Evolutionary conservation across 2,888 invertebrate genomes (phyloP), one percentile per base, ranked within the genome.

Genomic region (Zaprionus obscuricornis): DNA sequence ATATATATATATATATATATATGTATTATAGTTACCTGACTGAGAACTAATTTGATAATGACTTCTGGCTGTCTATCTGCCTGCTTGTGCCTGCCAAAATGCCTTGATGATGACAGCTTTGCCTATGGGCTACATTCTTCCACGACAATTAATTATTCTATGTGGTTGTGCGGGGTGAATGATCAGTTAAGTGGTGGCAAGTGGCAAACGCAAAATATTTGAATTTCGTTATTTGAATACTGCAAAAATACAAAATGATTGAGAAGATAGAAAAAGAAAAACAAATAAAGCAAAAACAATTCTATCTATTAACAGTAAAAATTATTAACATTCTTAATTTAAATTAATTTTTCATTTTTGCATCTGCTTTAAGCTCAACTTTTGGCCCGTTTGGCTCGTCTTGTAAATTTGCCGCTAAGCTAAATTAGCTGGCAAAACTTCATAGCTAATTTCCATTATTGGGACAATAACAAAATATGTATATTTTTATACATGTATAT

Each of bases 161-260:
- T 29, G 36, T 34, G 58, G 26, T 26, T 7, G n/a, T n/a, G 26
- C 33, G 77, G 65, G 82, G 84, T 82, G 81, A 82, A 82, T 57
- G 82, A 67, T 84, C 82, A 81, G 56, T 62, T 81, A 81, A 82
- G 84, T 81, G 66, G 71, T 13, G 42, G 54, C 64, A 57, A 71
- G 56, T 64, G 65, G n/a, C n/a, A 34, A 34, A 47, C 31, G 26
- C 37, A 27, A 18, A 17, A 55, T 39, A 11, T 46, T 47, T 10
- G 0, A 29, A 29, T 47, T n/a, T 51, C 49, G 22, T 33, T 50
- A 36, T 49, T 47, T 4, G 7, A 33, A 33, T n/a, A n/a, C n/a
- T n/a, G n/a, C n/a, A n/a, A n/a, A n/a, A n/a, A n/a, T n/a, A n/a
- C n/a, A n/a, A n/a, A n/a, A n/a, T n/a, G n/a, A 13, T 22, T 29